These are phyloP conservation scores for Ceratotherium simum DNA, from an alignment of 2,113 vertebrate genomes.

Conservation along the genomic window DNA sequence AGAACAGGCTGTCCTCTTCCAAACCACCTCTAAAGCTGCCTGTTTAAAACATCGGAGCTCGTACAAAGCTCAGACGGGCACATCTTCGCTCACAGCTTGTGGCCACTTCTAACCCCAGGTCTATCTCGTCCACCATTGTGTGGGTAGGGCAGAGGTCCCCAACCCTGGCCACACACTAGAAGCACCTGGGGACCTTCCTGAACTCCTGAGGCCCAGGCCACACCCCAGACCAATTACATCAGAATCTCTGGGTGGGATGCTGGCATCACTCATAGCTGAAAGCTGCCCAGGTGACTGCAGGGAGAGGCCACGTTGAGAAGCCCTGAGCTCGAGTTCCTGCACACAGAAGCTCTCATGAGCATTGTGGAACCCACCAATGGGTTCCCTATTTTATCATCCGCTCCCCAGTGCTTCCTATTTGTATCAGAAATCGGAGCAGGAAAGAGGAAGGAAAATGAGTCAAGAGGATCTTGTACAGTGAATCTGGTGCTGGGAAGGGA, in stretches of 20 bases:
- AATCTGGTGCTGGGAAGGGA: background rate
- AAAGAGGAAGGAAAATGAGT: background rate
- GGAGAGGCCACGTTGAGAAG: background rate
- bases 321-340: background rate
- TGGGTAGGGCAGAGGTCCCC: background rate
- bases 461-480: background rate
- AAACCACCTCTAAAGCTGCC: background rate
- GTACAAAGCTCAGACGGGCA: background rate
- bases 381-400: background rate
- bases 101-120: background rate
- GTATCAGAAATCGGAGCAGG: conserved; percentile 27
- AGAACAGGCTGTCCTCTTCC: conserved; percentile 58
- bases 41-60: background rate
- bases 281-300: background rate
- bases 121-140: rapidly evolving
- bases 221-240: background rate
- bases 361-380: background rate
- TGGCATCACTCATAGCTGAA: background rate
- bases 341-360: background rate
- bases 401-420: background rate
- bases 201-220: background rate
- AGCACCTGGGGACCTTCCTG: background rate
- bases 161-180: background rate
- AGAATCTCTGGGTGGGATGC: background rate
- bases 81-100: background rate